Evolutionary conservation across 1,140 invertebrate species (phyloP).

Genomic region (Goniozus legneri): DNA sequence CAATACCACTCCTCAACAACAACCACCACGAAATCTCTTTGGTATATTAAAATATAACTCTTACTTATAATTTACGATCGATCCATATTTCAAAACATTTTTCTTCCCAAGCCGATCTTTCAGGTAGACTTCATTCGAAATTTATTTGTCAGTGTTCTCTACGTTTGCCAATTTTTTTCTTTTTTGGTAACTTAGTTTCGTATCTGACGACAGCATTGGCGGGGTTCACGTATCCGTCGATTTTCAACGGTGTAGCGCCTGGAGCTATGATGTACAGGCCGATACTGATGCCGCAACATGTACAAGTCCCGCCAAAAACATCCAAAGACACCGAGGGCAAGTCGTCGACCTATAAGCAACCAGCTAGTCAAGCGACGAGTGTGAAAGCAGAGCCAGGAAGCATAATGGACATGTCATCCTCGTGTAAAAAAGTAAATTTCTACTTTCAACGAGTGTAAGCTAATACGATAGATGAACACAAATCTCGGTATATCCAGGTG

Average conservation of each 20-base stretch:
- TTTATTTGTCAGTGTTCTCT: too few species aligned
- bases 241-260: conserved; percentile 42
- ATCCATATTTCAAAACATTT: too few species aligned
- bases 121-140: too few species aligned
- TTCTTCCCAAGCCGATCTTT: too few species aligned
- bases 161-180: too few species aligned
- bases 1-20: background rate
- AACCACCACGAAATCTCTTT: background rate
- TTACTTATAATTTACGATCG: too few species aligned
- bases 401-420: conserved; percentile 54
- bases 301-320: conserved; percentile 2
- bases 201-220: conserved; percentile 43
- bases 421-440: conserved; percentile 54
- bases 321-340: conserved; percentile 10
- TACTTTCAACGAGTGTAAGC: background rate
- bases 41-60: background rate
- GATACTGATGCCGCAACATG: conserved; percentile 39
- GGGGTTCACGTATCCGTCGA: conserved; percentile 57
- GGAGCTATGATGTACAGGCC: conserved; percentile 52
- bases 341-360: conserved; percentile 32
- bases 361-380: conserved; percentile 60
- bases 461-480: too few species aligned
- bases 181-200: too few species aligned
- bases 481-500: conserved; percentile 20
- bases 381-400: conserved; percentile 64